Percentiles rank a stretch among this genome's conserved stretches.
Conservation (phyloP, 2,797 vertebrate species). For the Sus cebifrons region DNA sequence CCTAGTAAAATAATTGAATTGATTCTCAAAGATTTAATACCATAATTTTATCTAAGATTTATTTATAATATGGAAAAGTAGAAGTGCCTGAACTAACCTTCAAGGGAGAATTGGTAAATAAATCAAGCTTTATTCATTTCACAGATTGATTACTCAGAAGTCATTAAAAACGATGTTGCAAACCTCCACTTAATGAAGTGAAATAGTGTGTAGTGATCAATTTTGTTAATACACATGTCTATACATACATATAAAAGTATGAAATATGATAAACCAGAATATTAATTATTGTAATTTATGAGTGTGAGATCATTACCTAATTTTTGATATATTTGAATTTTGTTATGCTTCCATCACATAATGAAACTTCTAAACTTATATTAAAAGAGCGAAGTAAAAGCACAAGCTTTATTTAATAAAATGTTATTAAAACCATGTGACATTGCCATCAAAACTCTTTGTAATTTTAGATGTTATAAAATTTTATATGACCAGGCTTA, state of each 20-base stretch:
- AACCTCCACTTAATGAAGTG: constrained; percentile 79
- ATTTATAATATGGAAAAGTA: constrained; percentile 54
- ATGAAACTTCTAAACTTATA: constrained; percentile 16
- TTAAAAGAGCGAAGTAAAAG: not conserved
- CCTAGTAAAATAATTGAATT: constrained; percentile 23
- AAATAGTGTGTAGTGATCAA: constrained; percentile 76
- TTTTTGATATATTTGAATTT: constrained; percentile 27
- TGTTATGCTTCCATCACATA: not conserved
- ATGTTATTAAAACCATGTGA: not conserved
- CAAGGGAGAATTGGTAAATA: constrained; percentile 72
- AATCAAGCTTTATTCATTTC: constrained; percentile 79
- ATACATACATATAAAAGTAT: not conserved
- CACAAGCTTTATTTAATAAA: not conserved
- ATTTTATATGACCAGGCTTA: not conserved
- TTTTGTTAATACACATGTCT: constrained; percentile 75
- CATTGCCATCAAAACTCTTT: not conserved
- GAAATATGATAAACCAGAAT: constrained; percentile 15
- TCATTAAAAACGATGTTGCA: constrained; percentile 78
- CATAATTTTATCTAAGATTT: constrained; percentile 29
- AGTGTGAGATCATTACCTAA: not conserved
- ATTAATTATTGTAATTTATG: constrained; percentile 56
- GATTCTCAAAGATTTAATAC: constrained; percentile 7
- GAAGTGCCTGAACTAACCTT: constrained; percentile 60
- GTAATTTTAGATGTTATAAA: not conserved
- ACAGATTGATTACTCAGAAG: constrained; percentile 72